These are phyloP conservation scores for Mirounga angustirostris DNA, from an alignment of 2,113 vertebrate species.

Conservation along the genomic window DNA sequence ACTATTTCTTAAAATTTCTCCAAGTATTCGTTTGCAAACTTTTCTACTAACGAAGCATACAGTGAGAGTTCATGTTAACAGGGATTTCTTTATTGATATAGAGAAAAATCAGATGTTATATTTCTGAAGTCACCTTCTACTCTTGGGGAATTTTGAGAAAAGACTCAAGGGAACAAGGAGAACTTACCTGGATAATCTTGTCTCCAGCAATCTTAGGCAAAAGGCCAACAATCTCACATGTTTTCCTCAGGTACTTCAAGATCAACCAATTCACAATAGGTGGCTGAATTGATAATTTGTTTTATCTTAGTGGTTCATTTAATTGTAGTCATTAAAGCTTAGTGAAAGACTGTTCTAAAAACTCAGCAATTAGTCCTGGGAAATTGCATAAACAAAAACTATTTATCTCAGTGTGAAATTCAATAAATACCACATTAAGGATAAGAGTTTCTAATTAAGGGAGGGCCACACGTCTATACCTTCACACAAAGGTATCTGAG, in stretches of 20 bases:
- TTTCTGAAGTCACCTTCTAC: constrained; percentile 11
- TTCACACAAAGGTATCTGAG: neutral
- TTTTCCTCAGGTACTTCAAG: neutral
- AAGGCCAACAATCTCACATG: neutral
- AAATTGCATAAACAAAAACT: constrained; percentile 66
- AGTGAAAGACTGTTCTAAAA: constrained; percentile 65
- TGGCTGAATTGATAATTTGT: constrained; percentile 62
- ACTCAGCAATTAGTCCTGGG: constrained; percentile 64
- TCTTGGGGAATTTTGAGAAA: neutral
- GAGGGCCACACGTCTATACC: neutral
- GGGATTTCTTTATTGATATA: neutral
- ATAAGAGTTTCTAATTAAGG: constrained; percentile 67
- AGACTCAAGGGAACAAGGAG: neutral
- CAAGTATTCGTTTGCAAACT: neutral
- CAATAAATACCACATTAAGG: constrained; percentile 68
- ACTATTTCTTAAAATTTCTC: neutral
- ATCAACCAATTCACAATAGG: constrained; percentile 26
- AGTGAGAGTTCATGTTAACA: neutral
- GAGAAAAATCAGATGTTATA: neutral
- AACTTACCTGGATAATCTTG: neutral
- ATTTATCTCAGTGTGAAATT: constrained; percentile 68
- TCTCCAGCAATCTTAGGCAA: neutral
- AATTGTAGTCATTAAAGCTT: constrained; percentile 67
- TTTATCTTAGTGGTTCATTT: constrained; percentile 63
- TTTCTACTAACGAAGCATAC: neutral